These are phyloP conservation scores for Aphaenogaster ashmeadi DNA, from an alignment of 1,140 invertebrate species.

Conservation along the genomic window DNA sequence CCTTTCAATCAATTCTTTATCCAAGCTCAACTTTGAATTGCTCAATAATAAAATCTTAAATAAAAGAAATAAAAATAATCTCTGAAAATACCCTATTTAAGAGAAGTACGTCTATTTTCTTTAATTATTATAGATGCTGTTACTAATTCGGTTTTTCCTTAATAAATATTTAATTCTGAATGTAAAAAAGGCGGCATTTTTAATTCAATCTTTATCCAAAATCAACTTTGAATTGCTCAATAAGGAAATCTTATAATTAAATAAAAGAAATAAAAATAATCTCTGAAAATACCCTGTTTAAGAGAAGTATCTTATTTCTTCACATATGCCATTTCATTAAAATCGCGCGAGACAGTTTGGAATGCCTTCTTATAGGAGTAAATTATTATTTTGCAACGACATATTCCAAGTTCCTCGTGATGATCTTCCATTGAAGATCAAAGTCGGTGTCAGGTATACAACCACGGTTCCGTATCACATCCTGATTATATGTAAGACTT, in stretches of 20 bases:
- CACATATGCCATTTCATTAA: not conserved
- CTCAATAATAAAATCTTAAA: not conserved
- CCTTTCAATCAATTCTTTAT: not conserved
- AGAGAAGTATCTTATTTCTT: not conserved
- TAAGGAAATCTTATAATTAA: not conserved
- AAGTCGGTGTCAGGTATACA: not conserved
- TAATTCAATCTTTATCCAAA: not conserved
- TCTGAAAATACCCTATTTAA: not conserved
- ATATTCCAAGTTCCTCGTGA: not conserved
- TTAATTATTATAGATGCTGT: not conserved
- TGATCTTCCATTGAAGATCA: not conserved
- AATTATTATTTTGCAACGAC: not conserved
- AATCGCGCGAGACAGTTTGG: not conserved
- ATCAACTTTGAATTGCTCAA: not conserved
- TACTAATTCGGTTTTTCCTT: not conserved
- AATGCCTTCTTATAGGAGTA: not conserved
- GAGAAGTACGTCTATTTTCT: not conserved
- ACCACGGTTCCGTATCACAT: conserved; percentile 29
- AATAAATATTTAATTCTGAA: conserved; percentile 9
- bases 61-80: not conserved
- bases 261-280: not conserved
- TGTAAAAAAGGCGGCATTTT: not conserved
- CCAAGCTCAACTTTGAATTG: not conserved
- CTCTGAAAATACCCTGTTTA: not conserved
- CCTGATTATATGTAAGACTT: conserved; percentile 54